These are phyloP conservation scores for Squalus acanthias DNA, from an alignment of 2,797 vertebrate species.

Conservation along the genomic window DNA sequence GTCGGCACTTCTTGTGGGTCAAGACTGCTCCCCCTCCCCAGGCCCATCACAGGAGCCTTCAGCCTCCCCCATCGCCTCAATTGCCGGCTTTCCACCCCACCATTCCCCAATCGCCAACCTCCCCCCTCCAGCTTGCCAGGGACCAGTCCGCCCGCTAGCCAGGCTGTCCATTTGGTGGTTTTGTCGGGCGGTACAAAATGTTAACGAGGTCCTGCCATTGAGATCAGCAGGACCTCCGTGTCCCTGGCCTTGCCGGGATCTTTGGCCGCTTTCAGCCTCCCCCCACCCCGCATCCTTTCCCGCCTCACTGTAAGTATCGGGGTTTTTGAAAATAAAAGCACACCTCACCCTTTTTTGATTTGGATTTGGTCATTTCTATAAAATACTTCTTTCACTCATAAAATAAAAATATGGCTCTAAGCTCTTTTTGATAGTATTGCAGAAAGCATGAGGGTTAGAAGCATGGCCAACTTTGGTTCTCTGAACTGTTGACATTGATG, in stretches of 20 bases:
- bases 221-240: not conserved
- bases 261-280: not conserved
- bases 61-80: not conserved
- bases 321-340: not conserved
- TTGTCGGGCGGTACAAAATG: not conserved
- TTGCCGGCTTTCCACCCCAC: not conserved
- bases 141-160: not conserved
- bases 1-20: not conserved
- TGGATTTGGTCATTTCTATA: not conserved
- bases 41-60: not conserved
- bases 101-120: not conserved
- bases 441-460: not conserved
- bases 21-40: too few species aligned
- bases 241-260: not conserved
- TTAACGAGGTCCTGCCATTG: not conserved
- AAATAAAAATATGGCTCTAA: not conserved
- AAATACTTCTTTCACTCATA: not conserved
- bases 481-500: not conserved
- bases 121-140: not conserved
- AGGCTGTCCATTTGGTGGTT: not conserved
- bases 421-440: not conserved
- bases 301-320: not conserved
- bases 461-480: not conserved
- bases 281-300: too few species aligned
- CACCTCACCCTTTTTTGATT: not conserved